Evolutionary conservation across 2,113 vertebrate genomes (phyloP), one percentile per base, ranked within the genome.

Genomic region (Rissa tridactyla): DNA sequence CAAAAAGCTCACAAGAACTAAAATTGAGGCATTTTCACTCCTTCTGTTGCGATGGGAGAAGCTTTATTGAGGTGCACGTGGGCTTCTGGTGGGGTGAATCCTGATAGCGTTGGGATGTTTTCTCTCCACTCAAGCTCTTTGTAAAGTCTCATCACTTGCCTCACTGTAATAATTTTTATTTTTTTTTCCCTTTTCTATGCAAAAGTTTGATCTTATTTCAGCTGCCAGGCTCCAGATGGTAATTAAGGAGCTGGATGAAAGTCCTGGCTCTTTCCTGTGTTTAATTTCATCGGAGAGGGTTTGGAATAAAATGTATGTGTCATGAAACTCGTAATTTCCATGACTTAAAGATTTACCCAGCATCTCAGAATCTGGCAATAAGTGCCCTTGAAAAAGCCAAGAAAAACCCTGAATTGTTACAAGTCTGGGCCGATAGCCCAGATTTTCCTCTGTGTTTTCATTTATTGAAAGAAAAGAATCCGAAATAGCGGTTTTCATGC

Each of bases 331-430:
- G 2, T 83, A 6, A 91, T 96, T 96, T 97, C 97, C 88, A 90
- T 86, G 96, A 94, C 69, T 96, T 94, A 86, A 61, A 84, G 82
- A 79, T 92, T 92, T 83, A 70, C 77, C 95, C 96, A 96, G 69
- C 47, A 86, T 89, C 85, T 87, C 30, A 3, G 60, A 81, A 47
- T 70, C 71, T 96, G 94, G 93, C 92, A 91, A 26, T 40, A 76
- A 66, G 15, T 2, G 3, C 19, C 46, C 55, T 52, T 58, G 79
- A 27, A 88, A 76, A 92, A 93, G 97, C 96, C 96, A 96, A 93
- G 44, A 94, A 95, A 96, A 94, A 62, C 21, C 60, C 36, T 68
- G 40, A 88, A 75, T 36, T 90, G 77, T 82, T 95, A 68, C 84
- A 86, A 82, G 86, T 42, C 62, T 77, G 84, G 97, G 93, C 81